Conservation (phyloP, 2,797 vertebrate species). For the Ceyx erithaca region DNA sequence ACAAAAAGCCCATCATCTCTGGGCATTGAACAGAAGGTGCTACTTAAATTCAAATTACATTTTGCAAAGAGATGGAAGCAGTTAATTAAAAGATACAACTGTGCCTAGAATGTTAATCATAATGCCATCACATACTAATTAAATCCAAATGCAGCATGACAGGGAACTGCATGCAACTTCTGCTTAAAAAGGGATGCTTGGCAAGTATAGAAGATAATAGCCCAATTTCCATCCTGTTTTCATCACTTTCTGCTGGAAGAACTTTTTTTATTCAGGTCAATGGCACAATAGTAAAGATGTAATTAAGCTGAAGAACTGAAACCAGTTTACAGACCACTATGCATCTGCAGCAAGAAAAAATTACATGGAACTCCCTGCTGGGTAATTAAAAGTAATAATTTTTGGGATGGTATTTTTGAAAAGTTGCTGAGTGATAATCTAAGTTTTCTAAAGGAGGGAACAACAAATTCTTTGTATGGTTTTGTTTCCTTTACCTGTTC, state of each 20-base stretch:
- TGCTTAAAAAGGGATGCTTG: neutral
- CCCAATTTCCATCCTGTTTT: neutral
- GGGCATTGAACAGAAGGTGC: neutral
- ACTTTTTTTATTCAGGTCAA: neutral
- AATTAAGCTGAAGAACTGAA: neutral
- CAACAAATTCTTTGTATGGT: neutral
- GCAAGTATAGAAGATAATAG: neutral
- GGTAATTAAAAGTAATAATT: neutral
- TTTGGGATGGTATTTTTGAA: neutral
- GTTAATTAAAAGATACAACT: neutral
- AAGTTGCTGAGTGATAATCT: neutral
- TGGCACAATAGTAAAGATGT: neutral
- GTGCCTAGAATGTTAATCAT: neutral
- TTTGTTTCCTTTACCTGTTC: conserved; percentile 87
- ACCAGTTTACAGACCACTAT: neutral
- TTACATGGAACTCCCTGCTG: neutral
- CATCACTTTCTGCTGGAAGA: neutral
- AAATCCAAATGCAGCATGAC: neutral
- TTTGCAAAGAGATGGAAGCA: neutral
- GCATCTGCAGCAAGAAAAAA: neutral
- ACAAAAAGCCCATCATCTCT: neutral
- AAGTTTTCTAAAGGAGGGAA: neutral
- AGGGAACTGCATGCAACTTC: neutral
- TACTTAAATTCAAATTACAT: neutral
- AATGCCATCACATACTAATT: neutral